phyloP scores from a whole-genome alignment of 2,888 invertebrate genomes.

The Eutolmus rufibarbis region DNA sequence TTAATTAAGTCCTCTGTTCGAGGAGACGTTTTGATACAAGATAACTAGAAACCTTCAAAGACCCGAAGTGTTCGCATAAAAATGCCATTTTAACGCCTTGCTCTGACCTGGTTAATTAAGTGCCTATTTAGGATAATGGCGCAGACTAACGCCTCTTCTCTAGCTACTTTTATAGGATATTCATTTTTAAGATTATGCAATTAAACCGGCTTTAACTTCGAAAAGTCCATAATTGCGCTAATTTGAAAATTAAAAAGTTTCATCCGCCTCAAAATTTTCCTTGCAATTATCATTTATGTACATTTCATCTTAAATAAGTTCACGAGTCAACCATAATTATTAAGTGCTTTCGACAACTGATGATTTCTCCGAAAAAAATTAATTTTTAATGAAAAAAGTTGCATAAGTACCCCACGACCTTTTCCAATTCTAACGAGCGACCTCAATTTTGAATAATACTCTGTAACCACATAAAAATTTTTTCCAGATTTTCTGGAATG shows the following conservation, averaged over 20 bases:
- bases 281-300: background rate
- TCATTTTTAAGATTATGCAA: background rate
- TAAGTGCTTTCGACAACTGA: background rate
- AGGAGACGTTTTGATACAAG: background rate
- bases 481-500: background rate
- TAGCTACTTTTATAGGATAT: background rate
- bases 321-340: background rate
- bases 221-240: background rate
- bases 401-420: background rate
- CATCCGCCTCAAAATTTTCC: background rate
- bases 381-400: background rate
- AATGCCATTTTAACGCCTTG: background rate
- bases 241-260: background rate
- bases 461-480: background rate
- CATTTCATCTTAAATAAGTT: background rate
- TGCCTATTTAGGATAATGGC: background rate
- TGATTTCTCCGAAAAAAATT: background rate
- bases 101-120: background rate
- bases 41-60: background rate
- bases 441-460: background rate
- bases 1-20: background rate
- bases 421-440: background rate
- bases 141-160: background rate
- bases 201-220: background rate
- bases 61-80: background rate